These are phyloP conservation scores for Microctonus brassicae DNA, from an alignment of 2,888 invertebrate genomes.

Conservation along the genomic window DNA sequence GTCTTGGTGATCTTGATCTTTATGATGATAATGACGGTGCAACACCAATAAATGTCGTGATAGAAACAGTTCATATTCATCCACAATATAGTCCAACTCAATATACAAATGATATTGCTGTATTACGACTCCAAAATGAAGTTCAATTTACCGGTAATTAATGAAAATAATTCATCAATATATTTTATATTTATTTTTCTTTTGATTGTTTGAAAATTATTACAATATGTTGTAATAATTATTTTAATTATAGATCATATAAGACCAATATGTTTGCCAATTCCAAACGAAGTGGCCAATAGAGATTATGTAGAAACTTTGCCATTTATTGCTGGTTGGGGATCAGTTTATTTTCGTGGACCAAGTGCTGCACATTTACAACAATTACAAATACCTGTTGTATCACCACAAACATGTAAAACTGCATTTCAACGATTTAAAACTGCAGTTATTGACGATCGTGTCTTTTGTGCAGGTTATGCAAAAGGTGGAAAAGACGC, in stretches of 20 bases:
- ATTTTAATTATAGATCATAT: slow-evolving; percentile 57
- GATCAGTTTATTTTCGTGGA: slow-evolving; percentile 79
- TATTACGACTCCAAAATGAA: slow-evolving; percentile 76
- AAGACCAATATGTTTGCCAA: slow-evolving; percentile 83
- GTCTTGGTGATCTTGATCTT: slow-evolving; percentile 85
- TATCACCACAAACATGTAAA: slow-evolving; percentile 75
- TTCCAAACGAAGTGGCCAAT: slow-evolving; percentile 71
- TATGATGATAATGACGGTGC: slow-evolving; percentile 76
- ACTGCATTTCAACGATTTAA: slow-evolving; percentile 73
- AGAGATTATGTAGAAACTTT: slow-evolving; percentile 73
- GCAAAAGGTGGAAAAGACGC: slow-evolving; percentile 78
- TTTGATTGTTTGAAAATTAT: background rate
- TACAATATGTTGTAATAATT: background rate
- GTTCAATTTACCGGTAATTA: slow-evolving; percentile 74
- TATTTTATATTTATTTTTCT: background rate
- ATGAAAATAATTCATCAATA: too few species aligned
- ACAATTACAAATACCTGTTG: slow-evolving; percentile 80
- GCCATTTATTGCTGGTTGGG: slow-evolving; percentile 89
- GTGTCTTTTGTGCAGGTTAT: slow-evolving; percentile 80
- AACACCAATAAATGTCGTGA: slow-evolving; percentile 74
- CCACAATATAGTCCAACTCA: slow-evolving; percentile 76
- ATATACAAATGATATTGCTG: slow-evolving; percentile 83
- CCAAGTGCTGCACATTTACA: slow-evolving; percentile 76
- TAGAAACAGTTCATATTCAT: slow-evolving; percentile 76
- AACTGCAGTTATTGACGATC: slow-evolving; percentile 73